Evolutionary conservation across 1,140 invertebrate species (phyloP).

Genomic region (Phenacoccus solenopsis): DNA sequence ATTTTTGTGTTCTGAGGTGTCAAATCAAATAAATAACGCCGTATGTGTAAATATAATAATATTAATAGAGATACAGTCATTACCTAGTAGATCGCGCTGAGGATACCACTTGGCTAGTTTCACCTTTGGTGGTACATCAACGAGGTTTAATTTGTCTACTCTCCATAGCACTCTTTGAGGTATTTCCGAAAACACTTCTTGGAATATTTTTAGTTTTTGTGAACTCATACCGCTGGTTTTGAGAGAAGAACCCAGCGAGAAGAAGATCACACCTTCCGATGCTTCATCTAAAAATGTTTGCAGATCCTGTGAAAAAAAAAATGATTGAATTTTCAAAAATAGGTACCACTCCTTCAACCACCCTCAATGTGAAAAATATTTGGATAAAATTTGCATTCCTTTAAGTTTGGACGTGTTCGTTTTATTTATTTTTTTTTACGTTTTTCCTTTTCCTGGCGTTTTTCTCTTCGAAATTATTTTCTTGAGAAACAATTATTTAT

Average conservation of each 20-base stretch:
- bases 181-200: constrained; percentile 28
- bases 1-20: too few relatives aligned
- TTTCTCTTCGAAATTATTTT: too few relatives aligned
- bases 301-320: constrained; percentile 42
- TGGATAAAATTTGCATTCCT: too few relatives aligned
- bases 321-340: too few relatives aligned
- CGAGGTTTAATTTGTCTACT: constrained; percentile 39
- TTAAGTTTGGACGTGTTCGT: too few relatives aligned
- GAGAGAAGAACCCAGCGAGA: constrained; percentile 44
- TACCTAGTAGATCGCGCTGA: constrained; percentile 44
- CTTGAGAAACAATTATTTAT: too few relatives aligned
- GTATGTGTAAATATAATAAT: too few relatives aligned
- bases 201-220: constrained; percentile 13
- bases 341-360: too few relatives aligned
- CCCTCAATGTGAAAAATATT: too few relatives aligned
- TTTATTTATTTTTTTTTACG: too few relatives aligned
- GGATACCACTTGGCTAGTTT: constrained; percentile 47
- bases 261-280: constrained; percentile 46
- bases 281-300: constrained; percentile 43
- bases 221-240: neutral
- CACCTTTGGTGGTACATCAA: constrained; percentile 35
- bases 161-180: constrained; percentile 52
- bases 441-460: too few relatives aligned
- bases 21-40: too few relatives aligned
- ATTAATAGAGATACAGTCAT: constrained; percentile 19